Base-by-base conservation (phyloP, 2,888 invertebrate genomes). In the Sinodicranocentrus sp. region DNA sequence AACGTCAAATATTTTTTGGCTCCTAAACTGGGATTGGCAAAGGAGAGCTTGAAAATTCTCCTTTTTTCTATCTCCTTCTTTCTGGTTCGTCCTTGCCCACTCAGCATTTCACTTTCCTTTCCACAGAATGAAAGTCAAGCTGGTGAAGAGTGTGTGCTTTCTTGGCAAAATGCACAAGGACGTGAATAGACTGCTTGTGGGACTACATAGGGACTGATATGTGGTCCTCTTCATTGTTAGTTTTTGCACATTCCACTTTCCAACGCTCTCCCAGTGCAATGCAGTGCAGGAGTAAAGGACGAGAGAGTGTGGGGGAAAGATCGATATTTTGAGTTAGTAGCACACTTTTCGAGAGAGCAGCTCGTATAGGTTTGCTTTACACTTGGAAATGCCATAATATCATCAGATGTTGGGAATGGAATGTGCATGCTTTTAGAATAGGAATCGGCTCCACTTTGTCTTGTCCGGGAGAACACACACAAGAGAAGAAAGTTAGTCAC, bases 141-240 rank as follows among this genome's bases (percentile, higher is more conserved):
- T 23, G 25, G 57, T 19, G 5, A 19, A 17, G 57, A 57, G 23
- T 52, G n/a, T 3, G 3, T 3, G 2, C 2, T 25, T 6, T 57
- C n/a, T 57, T 57, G 57, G 57, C 57, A 57, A 57, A 57, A 23
- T 25, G 19, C 57, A 23, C 57, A 57, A 57, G 57, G 25, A 57
- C 57, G 57, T 57, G 57, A 10, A 15, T 48, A 48, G 10, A 5
- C 48, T 48, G 10, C 13, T n/a, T 6, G 3, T 48, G 48, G n/a
- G 15, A 15, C n/a, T n/a, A n/a, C n/a, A n/a, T n/a, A n/a, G n/a
- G n/a, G n/a, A n/a, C n/a, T n/a, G n/a, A n/a, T n/a, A 13, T 52
- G 52, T 52, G 57, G 15, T 48, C 8, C 21, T 57, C 48, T 48
- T n/a, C 48, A 48, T 48, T 48, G 48, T 48, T 48, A 48, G 21